These are phyloP conservation scores for Aegithalos caudatus DNA, from an alignment of 2,113 vertebrate genomes.

Conservation along the genomic window DNA sequence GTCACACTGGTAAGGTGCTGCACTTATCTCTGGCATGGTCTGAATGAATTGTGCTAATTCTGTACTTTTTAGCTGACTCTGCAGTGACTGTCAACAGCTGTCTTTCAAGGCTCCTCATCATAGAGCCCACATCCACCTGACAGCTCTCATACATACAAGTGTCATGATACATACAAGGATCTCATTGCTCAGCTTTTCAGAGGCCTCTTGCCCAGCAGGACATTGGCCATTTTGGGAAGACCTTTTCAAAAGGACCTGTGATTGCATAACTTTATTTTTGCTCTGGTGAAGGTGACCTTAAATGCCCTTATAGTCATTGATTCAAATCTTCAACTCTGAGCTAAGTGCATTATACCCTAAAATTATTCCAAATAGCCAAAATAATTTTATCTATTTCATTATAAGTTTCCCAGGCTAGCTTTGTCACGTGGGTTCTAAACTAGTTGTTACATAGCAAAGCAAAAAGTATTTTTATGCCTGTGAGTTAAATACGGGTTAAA, in stretches of 20 bases:
- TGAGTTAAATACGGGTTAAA: not conserved
- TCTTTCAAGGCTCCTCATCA: not conserved
- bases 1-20: not conserved
- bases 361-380: not conserved
- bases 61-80: not conserved
- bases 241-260: not conserved
- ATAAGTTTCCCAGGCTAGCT: not conserved
- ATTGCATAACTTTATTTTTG: not conserved
- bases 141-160: not conserved
- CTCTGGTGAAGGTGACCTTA: not conserved
- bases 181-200: not conserved
- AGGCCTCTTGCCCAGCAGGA: not conserved
- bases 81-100: not conserved
- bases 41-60: not conserved
- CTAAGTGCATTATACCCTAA: not conserved
- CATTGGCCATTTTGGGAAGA: not conserved
- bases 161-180: not conserved
- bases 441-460: not conserved
- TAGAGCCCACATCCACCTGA: not conserved
- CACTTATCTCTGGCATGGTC: not conserved
- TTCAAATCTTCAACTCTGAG: not conserved
- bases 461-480: not conserved
- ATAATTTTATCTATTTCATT: not conserved
- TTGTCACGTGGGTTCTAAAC: not conserved
- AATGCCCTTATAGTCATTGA: not conserved